Conservation (phyloP, 2,888 invertebrate species). For the Bruchidius siliquastri region DNA sequence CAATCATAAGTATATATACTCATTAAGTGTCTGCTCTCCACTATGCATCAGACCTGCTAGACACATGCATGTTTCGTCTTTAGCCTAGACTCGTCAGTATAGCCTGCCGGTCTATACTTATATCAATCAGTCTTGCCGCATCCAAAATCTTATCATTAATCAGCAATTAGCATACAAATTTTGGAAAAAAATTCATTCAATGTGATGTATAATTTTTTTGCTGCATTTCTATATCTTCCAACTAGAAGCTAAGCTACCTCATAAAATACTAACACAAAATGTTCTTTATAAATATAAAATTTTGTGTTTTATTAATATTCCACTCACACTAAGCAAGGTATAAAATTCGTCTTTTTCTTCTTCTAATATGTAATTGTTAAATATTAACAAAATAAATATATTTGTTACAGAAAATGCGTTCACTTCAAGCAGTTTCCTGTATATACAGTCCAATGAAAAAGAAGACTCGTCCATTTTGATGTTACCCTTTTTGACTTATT, state of each 20-base stretch:
- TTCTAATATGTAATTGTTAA: constrained; percentile 8
- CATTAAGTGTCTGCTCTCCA: too few species aligned
- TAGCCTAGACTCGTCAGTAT: too few species aligned
- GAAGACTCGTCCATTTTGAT: neutral
- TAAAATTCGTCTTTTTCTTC: constrained; percentile 12
- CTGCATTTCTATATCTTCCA: neutral
- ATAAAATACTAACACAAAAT: constrained; percentile 20
- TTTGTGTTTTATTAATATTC: constrained; percentile 15
- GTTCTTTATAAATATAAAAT: constrained; percentile 22
- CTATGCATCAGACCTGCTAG: too few species aligned
- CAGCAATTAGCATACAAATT: neutral
- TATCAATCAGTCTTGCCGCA: neutral
- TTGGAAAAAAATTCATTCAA: neutral
- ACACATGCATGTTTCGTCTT: too few species aligned
- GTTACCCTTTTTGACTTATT: too few species aligned
- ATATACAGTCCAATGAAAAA: neutral
- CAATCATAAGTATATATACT: too few species aligned
- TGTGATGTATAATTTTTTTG: neutral
- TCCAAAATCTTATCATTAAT: neutral
- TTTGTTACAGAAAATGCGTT: neutral
- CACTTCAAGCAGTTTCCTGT: neutral
- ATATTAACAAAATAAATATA: constrained; percentile 12
- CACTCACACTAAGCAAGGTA: constrained; percentile 10
- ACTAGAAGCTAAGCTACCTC: neutral
- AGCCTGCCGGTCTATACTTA: too few species aligned